Evolutionary conservation across 2,113 vertebrate genomes (phyloP).

Genomic region (Cairina moschata): DNA sequence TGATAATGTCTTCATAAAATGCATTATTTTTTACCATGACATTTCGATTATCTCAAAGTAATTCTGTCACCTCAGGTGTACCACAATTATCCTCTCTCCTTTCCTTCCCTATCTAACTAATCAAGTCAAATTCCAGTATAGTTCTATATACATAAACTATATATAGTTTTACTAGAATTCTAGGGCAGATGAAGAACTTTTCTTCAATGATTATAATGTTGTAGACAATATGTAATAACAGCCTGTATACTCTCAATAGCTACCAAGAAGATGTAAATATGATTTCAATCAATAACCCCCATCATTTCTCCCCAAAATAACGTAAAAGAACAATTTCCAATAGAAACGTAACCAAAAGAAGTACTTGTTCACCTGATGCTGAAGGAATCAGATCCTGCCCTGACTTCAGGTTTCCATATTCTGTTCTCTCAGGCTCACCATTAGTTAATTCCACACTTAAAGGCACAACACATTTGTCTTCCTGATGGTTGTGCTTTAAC

Average conservation of each 20-base stretch:
- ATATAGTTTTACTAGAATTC: background rate
- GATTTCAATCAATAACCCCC: background rate
- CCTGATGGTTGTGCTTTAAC: slow-evolving; percentile 32
- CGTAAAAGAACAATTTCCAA: background rate
- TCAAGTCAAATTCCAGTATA: background rate
- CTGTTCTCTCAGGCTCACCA: slow-evolving; percentile 66
- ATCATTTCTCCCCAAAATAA: accelerated
- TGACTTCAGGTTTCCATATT: background rate
- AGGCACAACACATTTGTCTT: slow-evolving; percentile 47
- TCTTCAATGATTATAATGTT: background rate
- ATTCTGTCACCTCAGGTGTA: background rate
- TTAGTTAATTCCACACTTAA: slow-evolving; percentile 54
- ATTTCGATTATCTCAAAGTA: background rate
- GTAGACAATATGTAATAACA: background rate
- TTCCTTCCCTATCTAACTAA: background rate
- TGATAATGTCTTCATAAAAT: background rate
- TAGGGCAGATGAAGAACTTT: background rate
- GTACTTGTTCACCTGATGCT: slow-evolving; percentile 30
- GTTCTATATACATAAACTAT: background rate
- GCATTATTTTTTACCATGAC: background rate
- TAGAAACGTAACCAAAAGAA: background rate
- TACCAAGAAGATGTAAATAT: background rate
- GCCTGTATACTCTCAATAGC: background rate
- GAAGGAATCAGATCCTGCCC: background rate
- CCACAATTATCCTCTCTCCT: background rate